Evolutionary conservation across 2,113 vertebrate species (phyloP), one percentile per base, ranked within the genome.

Genomic region (Dissostichus mawsoni): DNA sequence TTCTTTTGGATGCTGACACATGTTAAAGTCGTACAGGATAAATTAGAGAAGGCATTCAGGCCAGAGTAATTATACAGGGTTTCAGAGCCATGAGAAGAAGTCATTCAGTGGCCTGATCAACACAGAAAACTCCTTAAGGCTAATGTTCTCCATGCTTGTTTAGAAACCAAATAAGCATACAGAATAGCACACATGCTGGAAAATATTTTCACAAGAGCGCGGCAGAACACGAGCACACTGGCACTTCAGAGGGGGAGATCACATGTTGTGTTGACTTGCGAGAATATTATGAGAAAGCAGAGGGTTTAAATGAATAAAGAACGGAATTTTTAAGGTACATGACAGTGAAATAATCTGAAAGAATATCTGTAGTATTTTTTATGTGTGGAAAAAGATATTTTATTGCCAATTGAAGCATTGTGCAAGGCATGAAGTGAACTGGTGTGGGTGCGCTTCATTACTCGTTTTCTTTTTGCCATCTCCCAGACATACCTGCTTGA

Each of bases 151-250:
- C 82, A 75, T 74, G 87, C 88, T 41, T 93, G 89, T 94, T 90
- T 93, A 79, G 90, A 94, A 91, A 89, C 87, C 89, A 92, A 93
- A 93, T 81, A 94, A 92, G 89, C 82, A 92, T 80, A 83, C n/a
- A 90, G 89, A 91, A 90, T 92, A 90, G 89, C 88, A 87, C 84
- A 92, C 85, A 89, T 83, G 85, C 85, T 86, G 85, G 88, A 91
- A 92, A 93, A 92, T 89, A 88, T 93, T 92, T 93, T 93, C 80
- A 86, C 76, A 91, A 85, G 91, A 80, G 86, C 20, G 53, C 86
- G 76, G 81, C 78, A 82, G 87, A 87, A 86, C 87, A 67, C 78
- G 83, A 90, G 84, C 65, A 89, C 85, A 86, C 81, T 84, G 87
- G 83, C 69, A 91, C 85, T 88, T 90, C 90, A 84, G 90, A 89